Conservation (phyloP, 2,113 vertebrate species). For the Oryzias curvinotus region DNA sequence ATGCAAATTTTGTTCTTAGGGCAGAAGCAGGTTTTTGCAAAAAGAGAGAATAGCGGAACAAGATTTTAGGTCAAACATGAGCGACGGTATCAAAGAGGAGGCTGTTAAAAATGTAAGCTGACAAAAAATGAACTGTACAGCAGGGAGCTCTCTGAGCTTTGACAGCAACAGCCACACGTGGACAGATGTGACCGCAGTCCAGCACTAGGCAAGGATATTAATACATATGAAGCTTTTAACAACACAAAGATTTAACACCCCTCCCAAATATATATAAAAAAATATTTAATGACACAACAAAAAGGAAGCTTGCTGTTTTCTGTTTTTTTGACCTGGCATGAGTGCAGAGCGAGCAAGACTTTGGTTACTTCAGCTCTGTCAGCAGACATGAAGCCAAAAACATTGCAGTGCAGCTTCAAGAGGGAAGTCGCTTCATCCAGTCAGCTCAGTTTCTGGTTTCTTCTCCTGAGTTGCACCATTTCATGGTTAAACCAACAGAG, state of each 20-base stretch:
- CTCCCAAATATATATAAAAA: too few relatives aligned
- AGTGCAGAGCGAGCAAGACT: slow-evolving; percentile 9
- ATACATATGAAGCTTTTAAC: too few relatives aligned
- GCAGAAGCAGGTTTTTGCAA: slow-evolving; percentile 32
- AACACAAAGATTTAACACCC: too few relatives aligned
- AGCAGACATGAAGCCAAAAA: slow-evolving; percentile 22
- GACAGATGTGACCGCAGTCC: too few relatives aligned
- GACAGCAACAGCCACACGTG: too few relatives aligned
- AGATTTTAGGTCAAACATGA: slow-evolving; percentile 36
- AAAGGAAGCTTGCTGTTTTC: neutral
- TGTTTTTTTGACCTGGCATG: slow-evolving; percentile 9
- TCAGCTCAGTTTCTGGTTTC: neutral
- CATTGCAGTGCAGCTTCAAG: slow-evolving; percentile 16
- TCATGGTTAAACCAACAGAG: too few relatives aligned
- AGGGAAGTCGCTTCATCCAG: slow-evolving; percentile 22
- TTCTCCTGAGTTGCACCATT: too few relatives aligned
- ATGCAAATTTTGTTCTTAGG: slow-evolving; percentile 28
- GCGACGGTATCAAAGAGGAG: neutral
- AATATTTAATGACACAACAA: neutral
- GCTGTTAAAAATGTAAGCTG: too few relatives aligned
- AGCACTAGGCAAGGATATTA: too few relatives aligned
- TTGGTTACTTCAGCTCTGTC: neutral
- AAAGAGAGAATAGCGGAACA: slow-evolving; percentile 41
- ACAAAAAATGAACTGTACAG: too few relatives aligned
- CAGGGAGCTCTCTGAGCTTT: too few relatives aligned